phyloP scores from a whole-genome alignment of 2,888 invertebrate genomes.

The Thalpophila matura region DNA sequence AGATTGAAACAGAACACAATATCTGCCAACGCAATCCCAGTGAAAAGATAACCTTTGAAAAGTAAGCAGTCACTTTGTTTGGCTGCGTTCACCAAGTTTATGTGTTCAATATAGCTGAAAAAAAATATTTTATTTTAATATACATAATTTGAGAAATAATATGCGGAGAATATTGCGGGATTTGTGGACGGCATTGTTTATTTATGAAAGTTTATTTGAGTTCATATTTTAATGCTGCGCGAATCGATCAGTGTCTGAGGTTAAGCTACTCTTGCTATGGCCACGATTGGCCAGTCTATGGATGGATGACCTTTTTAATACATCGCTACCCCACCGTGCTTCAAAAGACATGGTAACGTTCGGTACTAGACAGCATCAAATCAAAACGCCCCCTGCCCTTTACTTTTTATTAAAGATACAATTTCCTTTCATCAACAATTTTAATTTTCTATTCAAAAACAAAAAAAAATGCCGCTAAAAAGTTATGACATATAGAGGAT shows the following conservation, averaged over 20 bases:
- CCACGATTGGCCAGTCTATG: too few species aligned
- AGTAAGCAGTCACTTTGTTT: constrained; percentile 50
- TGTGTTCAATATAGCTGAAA: constrained; percentile 56
- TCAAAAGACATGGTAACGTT: too few species aligned
- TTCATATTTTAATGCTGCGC: constrained; percentile 9
- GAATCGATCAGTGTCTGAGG: neutral
- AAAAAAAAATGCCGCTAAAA: too few species aligned
- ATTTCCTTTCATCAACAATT: too few species aligned
- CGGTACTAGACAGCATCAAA: too few species aligned
- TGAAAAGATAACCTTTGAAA: constrained; percentile 52
- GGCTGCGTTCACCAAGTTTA: constrained; percentile 46
- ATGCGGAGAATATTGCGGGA: constrained; percentile 27
- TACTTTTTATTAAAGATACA: too few species aligned
- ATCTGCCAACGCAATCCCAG: constrained; percentile 34
- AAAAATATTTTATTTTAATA: constrained; percentile 39
- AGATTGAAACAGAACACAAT: constrained; percentile 51
- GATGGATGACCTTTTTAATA: too few species aligned
- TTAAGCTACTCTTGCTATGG: too few species aligned
- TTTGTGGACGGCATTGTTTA: constrained; percentile 31
- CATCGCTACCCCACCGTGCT: too few species aligned
- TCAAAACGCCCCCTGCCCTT: too few species aligned
- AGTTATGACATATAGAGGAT: too few species aligned
- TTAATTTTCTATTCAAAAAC: too few species aligned
- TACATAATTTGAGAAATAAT: constrained; percentile 45
- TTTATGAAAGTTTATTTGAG: constrained; percentile 25